phyloP scores from a whole-genome alignment of 37 sponge, comb jelly and placozoan species.

The Theonella swinhoei region DNA sequence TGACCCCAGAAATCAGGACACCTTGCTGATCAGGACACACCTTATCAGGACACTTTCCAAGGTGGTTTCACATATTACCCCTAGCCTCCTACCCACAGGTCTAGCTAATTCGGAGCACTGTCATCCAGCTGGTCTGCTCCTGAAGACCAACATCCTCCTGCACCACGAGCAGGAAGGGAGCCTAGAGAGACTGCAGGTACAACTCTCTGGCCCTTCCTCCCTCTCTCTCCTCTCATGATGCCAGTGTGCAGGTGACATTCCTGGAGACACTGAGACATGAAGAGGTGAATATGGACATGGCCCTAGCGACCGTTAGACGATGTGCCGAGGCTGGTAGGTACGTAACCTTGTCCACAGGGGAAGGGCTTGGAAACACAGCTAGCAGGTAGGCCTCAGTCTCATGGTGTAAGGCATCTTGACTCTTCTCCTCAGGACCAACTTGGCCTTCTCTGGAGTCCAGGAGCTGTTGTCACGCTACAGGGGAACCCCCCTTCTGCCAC shows the following conservation, averaged over 20 bases:
- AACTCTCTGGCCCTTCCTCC: no score
- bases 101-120: slow-evolving; percentile 83
- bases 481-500: slow-evolving; percentile 38
- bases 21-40: no score
- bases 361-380: no score
- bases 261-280: slow-evolving; percentile 75
- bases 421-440: slow-evolving; percentile 50
- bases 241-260: slow-evolving; percentile 32
- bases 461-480: slow-evolving; percentile 34
- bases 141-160: slow-evolving; percentile 76
- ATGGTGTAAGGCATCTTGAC: no score
- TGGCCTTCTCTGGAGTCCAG: slow-evolving; percentile 49
- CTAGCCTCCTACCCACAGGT: slow-evolving; percentile 23
- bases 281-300: slow-evolving; percentile 67
- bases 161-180: slow-evolving; percentile 23
- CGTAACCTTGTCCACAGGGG: no score
- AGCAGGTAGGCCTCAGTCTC: no score
- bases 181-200: neutral
- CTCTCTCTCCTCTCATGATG: no score
- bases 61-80: neutral
- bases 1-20: neutral
- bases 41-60: neutral
- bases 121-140: slow-evolving; percentile 81
- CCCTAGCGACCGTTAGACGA: slow-evolving; percentile 57
- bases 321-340: neutral